A percentile compares a stretch with the other conserved stretches of the same genome.
Conservation (phyloP, 2,888 invertebrate genomes). For the Acleris laterana region DNA sequence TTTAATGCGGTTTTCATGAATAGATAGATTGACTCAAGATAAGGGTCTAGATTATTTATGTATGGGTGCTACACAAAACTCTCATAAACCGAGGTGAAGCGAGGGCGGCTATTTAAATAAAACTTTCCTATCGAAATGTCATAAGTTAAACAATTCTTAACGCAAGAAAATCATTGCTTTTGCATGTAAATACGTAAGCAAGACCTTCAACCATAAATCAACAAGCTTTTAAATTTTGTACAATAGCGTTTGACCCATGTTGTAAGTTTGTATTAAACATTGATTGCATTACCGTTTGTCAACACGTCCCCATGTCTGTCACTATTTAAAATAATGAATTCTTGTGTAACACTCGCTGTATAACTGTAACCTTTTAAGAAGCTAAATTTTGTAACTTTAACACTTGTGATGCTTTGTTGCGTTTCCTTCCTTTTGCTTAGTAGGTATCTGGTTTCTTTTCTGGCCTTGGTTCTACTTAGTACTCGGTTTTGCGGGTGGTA, state of each 20-base stretch:
- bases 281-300: slow-evolving; percentile 29
- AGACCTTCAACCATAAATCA: slow-evolving; percentile 25
- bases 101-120: too few species aligned
- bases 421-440: too few species aligned
- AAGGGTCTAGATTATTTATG: too few species aligned
- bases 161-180: background rate
- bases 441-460: too few species aligned
- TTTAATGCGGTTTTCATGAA: too few species aligned
- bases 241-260: slow-evolving; percentile 24
- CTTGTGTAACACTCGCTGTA: slow-evolving; percentile 15
- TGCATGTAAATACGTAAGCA: slow-evolving; percentile 1
- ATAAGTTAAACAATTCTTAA: background rate
- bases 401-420: background rate
- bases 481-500: too few species aligned
- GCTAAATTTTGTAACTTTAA: background rate
- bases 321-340: slow-evolving; percentile 23
- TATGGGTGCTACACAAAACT: too few species aligned
- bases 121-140: too few species aligned
- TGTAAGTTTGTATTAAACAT: slow-evolving; percentile 17
- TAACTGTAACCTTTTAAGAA: background rate
- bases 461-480: too few species aligned
- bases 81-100: too few species aligned
- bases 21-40: too few species aligned
- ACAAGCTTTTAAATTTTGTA: slow-evolving; percentile 5
- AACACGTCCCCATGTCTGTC: slow-evolving; percentile 16